A percentile compares a stretch with the other conserved stretches of the same genome.
phyloP scores from a whole-genome alignment of 2,888 invertebrate genomes.

The Chalcosyrphus nemorum region DNA sequence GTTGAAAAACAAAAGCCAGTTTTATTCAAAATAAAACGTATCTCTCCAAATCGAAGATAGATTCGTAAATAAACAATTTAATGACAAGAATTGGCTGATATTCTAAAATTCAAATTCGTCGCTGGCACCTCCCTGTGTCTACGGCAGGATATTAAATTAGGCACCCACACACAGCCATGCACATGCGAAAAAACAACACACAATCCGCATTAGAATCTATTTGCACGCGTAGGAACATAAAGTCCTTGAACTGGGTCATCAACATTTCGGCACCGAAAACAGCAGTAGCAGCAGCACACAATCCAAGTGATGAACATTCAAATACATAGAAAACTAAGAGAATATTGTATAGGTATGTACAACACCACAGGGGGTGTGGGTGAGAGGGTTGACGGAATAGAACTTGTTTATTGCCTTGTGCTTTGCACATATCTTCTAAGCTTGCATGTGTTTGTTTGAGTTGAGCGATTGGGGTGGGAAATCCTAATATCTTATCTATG shows the following conservation, averaged over 20 bases:
- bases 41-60: not conserved
- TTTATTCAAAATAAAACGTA: constrained; percentile 6
- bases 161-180: constrained; percentile 7
- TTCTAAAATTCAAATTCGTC: constrained; percentile 24
- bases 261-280: constrained; percentile 30
- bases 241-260: constrained; percentile 58
- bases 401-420: constrained; percentile 29
- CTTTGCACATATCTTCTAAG: constrained; percentile 14
- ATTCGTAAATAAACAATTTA: constrained; percentile 10
- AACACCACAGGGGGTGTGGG: not conserved
- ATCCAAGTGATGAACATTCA: constrained; percentile 18
- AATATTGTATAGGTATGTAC: constrained; percentile 8
- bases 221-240: constrained; percentile 43
- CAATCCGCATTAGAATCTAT: constrained; percentile 35
- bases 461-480: constrained; percentile 4
- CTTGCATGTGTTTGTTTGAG: constrained; percentile 23
- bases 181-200: constrained; percentile 26
- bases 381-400: constrained; percentile 13
- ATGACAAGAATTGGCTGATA: constrained; percentile 16
- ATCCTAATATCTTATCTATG: constrained; percentile 44
- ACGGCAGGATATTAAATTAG: constrained; percentile 3
- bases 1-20: not conserved
- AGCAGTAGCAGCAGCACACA: not conserved
- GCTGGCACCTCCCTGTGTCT: not conserved
- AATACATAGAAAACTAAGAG: constrained; percentile 3